phyloP scores from a whole-genome alignment of 2,888 invertebrate species.

The Platerodrilus igneus region DNA sequence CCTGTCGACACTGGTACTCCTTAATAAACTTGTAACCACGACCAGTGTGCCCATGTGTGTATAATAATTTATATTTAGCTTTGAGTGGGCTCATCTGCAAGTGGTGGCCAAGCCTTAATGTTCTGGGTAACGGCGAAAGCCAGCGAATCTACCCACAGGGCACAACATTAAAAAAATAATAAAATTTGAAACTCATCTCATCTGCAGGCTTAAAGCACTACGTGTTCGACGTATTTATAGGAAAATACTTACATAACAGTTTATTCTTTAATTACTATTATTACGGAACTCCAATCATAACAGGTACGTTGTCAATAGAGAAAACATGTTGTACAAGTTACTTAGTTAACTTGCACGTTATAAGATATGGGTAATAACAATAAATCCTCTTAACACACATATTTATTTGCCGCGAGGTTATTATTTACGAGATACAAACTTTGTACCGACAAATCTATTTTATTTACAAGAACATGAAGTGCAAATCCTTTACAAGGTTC shows the following conservation, averaged over 20 bases:
- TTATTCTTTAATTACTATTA: too few relatives aligned
- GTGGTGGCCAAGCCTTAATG: conserved; percentile 23
- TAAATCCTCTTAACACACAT: background rate
- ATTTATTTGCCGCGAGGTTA: conserved; percentile 2
- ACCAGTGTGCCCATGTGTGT: conserved; percentile 28
- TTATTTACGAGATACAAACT: conserved; percentile 12
- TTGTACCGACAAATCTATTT: conserved; percentile 31
- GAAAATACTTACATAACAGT: too few relatives aligned
- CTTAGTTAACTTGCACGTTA: too few relatives aligned
- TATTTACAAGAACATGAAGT: conserved; percentile 32
- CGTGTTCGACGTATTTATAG: too few relatives aligned
- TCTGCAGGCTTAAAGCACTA: too few relatives aligned
- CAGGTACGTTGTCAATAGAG: too few relatives aligned
- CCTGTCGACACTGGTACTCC: conserved; percentile 39
- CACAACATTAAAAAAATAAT: conserved; percentile 10
- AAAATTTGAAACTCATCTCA: conserved; percentile 4
- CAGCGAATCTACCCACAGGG: conserved; percentile 27
- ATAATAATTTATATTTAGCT: conserved; percentile 31
- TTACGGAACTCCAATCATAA: too few relatives aligned
- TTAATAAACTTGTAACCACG: conserved; percentile 40
- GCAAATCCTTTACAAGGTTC: conserved; percentile 33
- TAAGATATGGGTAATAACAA: too few relatives aligned
- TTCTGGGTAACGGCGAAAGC: conserved; percentile 20
- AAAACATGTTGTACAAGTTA: too few relatives aligned
- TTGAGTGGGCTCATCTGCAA: conserved; percentile 23